These are phyloP conservation scores for Zelostemma sp. DNA, from an alignment of 1,140 invertebrate genomes.

Conservation along the genomic window DNA sequence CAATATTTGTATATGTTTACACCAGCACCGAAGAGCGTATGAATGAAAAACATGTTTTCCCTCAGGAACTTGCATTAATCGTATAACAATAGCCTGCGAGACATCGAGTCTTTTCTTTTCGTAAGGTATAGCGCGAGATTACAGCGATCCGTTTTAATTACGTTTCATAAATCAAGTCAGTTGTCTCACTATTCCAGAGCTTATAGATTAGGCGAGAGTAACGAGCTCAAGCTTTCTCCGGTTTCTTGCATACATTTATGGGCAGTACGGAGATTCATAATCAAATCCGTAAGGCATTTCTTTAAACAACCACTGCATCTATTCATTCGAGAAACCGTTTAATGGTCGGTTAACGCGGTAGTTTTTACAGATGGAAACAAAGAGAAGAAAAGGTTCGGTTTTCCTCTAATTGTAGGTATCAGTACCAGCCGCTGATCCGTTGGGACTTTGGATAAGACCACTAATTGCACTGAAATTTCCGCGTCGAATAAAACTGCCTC, in stretches of 20 bases:
- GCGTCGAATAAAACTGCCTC: too few relatives aligned
- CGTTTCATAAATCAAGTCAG: slow-evolving; percentile 32
- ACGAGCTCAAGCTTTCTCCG: slow-evolving; percentile 25
- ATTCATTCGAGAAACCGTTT: background rate
- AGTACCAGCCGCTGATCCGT: too few relatives aligned
- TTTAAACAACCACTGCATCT: background rate
- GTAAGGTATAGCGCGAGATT: slow-evolving; percentile 25
- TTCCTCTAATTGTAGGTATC: too few relatives aligned
- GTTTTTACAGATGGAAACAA: too few relatives aligned
- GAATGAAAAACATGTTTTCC: too few relatives aligned
- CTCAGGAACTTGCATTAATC: background rate
- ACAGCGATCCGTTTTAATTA: slow-evolving; percentile 43
- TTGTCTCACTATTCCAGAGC: background rate
- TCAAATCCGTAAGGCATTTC: slow-evolving; percentile 13
- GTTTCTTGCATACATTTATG: slow-evolving; percentile 31
- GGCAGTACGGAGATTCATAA: slow-evolving; percentile 21
- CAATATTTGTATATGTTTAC: too few relatives aligned
- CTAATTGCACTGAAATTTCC: too few relatives aligned
- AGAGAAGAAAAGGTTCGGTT: too few relatives aligned
- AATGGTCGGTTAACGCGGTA: background rate
- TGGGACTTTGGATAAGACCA: too few relatives aligned
- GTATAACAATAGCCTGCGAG: background rate
- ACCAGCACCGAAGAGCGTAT: too few relatives aligned
- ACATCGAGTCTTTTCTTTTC: background rate
- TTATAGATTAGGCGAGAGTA: slow-evolving; percentile 5